Base-by-base conservation (phyloP, 2,797 vertebrate genomes). In the Halcyon leucocephala region DNA sequence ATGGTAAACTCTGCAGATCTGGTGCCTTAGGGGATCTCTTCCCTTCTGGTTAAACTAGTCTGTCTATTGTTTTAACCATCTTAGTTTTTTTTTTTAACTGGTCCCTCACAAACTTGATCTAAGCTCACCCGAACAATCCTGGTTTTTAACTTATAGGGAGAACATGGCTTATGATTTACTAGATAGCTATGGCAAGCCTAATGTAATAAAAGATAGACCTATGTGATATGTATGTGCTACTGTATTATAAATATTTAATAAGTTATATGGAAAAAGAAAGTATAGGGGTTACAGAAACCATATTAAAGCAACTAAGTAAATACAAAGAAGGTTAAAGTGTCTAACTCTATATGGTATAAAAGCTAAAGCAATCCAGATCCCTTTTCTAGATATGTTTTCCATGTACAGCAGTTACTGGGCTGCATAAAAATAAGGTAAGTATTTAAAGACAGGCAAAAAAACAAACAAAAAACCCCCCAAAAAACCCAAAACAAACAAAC, bases 301-400 rank as follows among this genome's bases (percentile, higher is more conserved):
- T 88, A 58, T 92, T 95, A 95, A 91, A 95, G 70, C 44, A 94
- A 86, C 87, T 42, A 89, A 90, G 65, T 89, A 91, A 96, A 96
- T 54, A 76, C 65, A 86, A 92, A 90, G 46, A 73, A 90, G 67
- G 48, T 77, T 87, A 92, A 94, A 94, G 44, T 86, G 79, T 96
- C 90, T 93, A 82, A 69, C 57, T 91, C 51, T 88, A 55, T 93
- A 62, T 60, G 41, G 66, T 74, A 44, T 37, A 65, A 86, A 93
- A 86, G 44, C 67, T 96, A 95, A 97, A 97, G 86, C 88, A 97
- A 96, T 90, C 60, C 97, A 97, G 96, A 90, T 80, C 71, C 62
- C 80, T 89, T 61, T 92, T 58, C 79, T 89, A 87, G 73, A 84
- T 86, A 65, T 33, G 54, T 71, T 93, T 95, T 71, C 89, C 83